Percentiles rank a stretch among this genome's conserved stretches.
phyloP scores from a whole-genome alignment of 2,113 vertebrate species.

The Tragelaphus strepsiceros region DNA sequence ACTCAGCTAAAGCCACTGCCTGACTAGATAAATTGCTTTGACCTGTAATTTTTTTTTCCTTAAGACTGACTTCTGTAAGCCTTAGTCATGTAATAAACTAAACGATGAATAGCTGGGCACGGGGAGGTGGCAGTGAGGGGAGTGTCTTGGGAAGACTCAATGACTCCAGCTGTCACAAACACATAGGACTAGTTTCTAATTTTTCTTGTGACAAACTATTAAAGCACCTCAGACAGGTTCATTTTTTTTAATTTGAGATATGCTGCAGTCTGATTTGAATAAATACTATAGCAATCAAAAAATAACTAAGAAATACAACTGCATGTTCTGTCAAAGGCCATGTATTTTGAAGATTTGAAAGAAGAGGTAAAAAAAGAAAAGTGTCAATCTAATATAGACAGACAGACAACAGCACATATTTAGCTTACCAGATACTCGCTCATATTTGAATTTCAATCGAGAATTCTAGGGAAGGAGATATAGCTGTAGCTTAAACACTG shows the following conservation, averaged over 20 bases:
- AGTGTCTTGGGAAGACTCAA: not conserved
- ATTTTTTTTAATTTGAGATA: not conserved
- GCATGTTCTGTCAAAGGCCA: not conserved
- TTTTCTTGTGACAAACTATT: not conserved
- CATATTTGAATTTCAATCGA: not conserved
- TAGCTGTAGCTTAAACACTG: not conserved
- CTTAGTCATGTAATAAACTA: not conserved
- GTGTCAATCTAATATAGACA: not conserved
- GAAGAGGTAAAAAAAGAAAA: not conserved
- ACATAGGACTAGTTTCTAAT: not conserved
- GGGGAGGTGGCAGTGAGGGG: rapidly evolving
- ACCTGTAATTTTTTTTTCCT: not conserved
- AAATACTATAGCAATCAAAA: not conserved
- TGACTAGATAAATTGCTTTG: not conserved
- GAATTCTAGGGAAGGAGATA: not conserved
- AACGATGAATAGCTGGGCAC: not conserved
- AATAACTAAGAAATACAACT: conserved; percentile 8
- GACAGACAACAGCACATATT: not conserved
- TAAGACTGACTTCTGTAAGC: not conserved
- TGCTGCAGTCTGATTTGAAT: not conserved
- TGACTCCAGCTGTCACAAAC: not conserved
- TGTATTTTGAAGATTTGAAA: not conserved
- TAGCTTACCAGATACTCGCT: not conserved
- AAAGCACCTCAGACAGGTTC: not conserved
- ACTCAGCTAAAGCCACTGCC: not conserved